A percentile compares a stretch with the other conserved stretches of the same genome.
Conservation (phyloP, 2,888 invertebrate species). For the Macrosiphum euphorbiae region DNA sequence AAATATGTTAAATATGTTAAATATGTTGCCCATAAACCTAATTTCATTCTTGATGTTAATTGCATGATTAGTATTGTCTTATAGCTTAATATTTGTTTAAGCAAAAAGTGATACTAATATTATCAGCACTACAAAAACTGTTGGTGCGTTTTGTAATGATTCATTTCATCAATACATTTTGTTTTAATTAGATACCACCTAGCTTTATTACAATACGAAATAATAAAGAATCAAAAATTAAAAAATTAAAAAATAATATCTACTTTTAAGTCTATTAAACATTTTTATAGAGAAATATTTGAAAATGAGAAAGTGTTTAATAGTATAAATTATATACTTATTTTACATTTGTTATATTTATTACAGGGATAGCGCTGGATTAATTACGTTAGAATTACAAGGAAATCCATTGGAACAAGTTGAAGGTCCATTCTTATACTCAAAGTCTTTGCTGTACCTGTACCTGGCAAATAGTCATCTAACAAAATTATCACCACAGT, state of each 20-base stretch:
- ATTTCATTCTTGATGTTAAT: not conserved
- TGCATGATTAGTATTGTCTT: not conserved
- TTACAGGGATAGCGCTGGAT: constrained; percentile 78
- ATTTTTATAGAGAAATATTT: not conserved
- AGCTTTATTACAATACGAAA: not conserved
- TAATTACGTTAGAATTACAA: constrained; percentile 80
- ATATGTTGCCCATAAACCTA: not conserved
- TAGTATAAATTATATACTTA: not conserved
- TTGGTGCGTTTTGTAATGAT: not conserved
- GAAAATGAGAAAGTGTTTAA: not conserved
- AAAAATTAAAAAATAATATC: not conserved
- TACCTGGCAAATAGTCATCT: constrained; percentile 79
- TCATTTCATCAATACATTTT: not conserved
- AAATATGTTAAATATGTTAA: not conserved
- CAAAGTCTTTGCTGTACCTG: constrained; percentile 77
- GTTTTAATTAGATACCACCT: not conserved
- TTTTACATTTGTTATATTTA: constrained; percentile 36
- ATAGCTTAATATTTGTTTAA: not conserved
- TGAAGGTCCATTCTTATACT: constrained; percentile 78
- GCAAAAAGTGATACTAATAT: not conserved
- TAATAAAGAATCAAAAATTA: not conserved
- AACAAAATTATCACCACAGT: constrained; percentile 74
- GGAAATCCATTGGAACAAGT: constrained; percentile 73
- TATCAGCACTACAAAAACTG: not conserved
- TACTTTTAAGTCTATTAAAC: not conserved